These are phyloP conservation scores for Momotus momota DNA, from an alignment of 2,797 vertebrate genomes.

Conservation along the genomic window DNA sequence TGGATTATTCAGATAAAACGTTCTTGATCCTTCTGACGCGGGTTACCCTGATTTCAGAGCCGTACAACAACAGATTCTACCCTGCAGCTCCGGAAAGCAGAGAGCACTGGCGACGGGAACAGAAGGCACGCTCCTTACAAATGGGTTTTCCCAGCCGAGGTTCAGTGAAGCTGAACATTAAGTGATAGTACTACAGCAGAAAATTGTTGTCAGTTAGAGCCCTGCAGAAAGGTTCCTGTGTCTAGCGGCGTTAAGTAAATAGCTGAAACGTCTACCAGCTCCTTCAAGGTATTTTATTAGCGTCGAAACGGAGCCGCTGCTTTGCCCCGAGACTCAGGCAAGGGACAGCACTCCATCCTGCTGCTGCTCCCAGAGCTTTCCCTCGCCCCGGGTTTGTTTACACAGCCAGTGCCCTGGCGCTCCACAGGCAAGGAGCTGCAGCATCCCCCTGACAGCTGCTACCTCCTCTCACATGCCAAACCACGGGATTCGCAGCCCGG, in stretches of 20 bases:
- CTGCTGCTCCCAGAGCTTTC: neutral
- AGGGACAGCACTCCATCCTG: rapidly evolving
- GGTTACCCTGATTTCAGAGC: constrained; percentile 43
- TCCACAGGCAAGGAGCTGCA: rapidly evolving
- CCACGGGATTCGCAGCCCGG: rapidly evolving
- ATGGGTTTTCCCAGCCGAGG: constrained; percentile 60
- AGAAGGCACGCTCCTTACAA: constrained; percentile 50
- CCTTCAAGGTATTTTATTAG: neutral
- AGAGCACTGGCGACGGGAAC: neutral
- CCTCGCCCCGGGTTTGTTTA: neutral
- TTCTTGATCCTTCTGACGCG: constrained; percentile 9
- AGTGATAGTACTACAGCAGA: constrained; percentile 60
- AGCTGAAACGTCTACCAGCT: neutral
- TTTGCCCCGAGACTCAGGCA: neutral
- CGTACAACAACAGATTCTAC: constrained; percentile 9
- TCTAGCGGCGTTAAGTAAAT: neutral
- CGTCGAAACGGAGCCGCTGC: neutral
- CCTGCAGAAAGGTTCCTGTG: neutral
- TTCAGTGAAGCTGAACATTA: constrained; percentile 64
- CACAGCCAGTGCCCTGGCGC: neutral
- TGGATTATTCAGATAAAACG: constrained; percentile 2
- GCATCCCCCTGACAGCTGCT: neutral
- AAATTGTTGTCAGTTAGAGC: constrained; percentile 26
- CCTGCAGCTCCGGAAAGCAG: constrained; percentile 25
- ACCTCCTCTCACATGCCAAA: neutral